A percentile compares a stretch with the other conserved stretches of the same genome.
Evolutionary conservation across 2,888 invertebrate genomes (phyloP).

Genomic region (Neria commutata): DNA sequence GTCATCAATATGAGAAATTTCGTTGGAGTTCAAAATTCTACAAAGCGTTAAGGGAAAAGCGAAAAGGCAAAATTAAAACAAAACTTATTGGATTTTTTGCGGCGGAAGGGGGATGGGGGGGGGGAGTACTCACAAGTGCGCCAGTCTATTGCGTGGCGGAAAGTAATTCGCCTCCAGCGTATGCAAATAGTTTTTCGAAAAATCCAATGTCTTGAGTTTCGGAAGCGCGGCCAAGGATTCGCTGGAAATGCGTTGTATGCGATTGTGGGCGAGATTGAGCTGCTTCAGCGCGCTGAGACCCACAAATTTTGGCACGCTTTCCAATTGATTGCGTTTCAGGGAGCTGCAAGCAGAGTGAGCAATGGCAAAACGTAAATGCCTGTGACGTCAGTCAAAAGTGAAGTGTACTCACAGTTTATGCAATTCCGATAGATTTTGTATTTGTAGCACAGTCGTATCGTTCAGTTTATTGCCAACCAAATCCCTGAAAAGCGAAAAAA

Average conservation of each 20-base stretch:
- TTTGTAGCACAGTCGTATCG: constrained; percentile 63
- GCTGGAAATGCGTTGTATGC: constrained; percentile 78
- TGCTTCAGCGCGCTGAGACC: constrained; percentile 75
- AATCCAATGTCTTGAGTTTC: constrained; percentile 57
- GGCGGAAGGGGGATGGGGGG: not conserved
- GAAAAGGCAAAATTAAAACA: constrained; percentile 38
- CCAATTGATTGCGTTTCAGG: constrained; percentile 82
- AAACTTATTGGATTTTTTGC: not conserved
- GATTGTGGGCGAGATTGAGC: constrained; percentile 81
- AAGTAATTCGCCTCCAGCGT: constrained; percentile 62
- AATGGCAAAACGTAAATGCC: not conserved
- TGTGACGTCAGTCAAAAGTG: not conserved
- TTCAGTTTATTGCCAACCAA: constrained; percentile 66
- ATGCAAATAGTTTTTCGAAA: constrained; percentile 62
- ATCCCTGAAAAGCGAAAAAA: constrained; percentile 62
- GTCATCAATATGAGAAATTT: constrained; percentile 72
- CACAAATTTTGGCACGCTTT: constrained; percentile 79
- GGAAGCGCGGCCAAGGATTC: constrained; percentile 84
- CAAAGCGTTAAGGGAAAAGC: too few relatives aligned
- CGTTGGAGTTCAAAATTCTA: constrained; percentile 76
- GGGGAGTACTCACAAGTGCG: constrained; percentile 47
- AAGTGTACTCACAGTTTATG: constrained; percentile 63
- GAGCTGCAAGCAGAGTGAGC: constrained; percentile 35
- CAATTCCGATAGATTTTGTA: constrained; percentile 62
- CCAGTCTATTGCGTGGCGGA: constrained; percentile 55